Evolutionary conservation across 2,113 vertebrate species (phyloP).

Genomic region (Cyanistes caeruleus): DNA sequence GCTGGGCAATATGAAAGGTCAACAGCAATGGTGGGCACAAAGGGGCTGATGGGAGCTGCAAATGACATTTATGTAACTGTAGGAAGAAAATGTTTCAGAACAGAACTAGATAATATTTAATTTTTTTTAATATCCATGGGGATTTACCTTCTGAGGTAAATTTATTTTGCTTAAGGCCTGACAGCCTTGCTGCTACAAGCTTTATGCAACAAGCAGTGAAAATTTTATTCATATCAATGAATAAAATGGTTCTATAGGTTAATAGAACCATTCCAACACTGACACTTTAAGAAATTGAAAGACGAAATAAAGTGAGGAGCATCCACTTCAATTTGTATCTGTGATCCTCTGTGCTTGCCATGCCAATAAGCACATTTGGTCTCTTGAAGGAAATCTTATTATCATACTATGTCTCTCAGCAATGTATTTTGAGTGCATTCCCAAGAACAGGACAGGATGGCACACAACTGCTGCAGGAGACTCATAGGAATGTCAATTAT

Average conservation of each 20-base stretch:
- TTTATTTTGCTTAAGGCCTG: background rate
- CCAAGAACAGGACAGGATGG: background rate
- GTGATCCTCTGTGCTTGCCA: background rate
- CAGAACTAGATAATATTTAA: background rate
- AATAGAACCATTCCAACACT: background rate
- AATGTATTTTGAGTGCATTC: background rate
- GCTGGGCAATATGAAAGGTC: background rate
- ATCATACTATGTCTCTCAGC: background rate
- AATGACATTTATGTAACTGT: background rate
- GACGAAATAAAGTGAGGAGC: background rate
- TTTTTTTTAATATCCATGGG: background rate
- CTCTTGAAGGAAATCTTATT: background rate
- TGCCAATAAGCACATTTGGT: background rate
- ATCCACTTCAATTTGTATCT: background rate
- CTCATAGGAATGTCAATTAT: fast-evolving
- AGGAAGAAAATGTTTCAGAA: background rate
- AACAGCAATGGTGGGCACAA: fast-evolving
- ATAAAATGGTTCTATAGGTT: background rate
- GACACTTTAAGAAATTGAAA: background rate
- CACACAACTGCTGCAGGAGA: background rate
- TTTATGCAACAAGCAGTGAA: background rate
- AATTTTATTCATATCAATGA: background rate
- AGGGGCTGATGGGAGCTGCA: background rate
- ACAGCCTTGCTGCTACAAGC: background rate
- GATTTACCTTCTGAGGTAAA: background rate